Conservation (phyloP, 2,113 vertebrate genomes). For the Cygnus atratus region DNA sequence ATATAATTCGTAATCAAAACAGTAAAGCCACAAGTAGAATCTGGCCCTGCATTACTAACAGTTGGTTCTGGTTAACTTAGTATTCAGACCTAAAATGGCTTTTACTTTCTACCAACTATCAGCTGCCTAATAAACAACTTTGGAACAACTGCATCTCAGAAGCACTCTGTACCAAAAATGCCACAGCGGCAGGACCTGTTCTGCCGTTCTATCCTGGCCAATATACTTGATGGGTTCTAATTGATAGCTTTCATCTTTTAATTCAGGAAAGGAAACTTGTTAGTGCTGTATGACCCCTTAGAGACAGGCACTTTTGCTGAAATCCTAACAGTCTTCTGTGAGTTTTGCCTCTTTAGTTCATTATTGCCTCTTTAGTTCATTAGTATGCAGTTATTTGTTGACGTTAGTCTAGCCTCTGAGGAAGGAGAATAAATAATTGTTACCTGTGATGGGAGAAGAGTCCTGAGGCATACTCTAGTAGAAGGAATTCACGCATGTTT, state of each 20-base stretch:
- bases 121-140: background rate
- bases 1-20: background rate
- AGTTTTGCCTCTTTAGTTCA: background rate
- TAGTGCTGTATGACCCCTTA: background rate
- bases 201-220: background rate
- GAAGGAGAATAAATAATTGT: background rate
- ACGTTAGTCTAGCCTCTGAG: background rate
- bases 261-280: background rate
- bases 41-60: fast-evolving
- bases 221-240: background rate
- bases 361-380: background rate
- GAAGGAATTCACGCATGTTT: constrained; percentile 95
- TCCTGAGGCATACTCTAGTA: constrained; percentile 93
- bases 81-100: background rate
- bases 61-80: background rate
- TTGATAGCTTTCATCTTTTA: background rate
- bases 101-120: background rate
- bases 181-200: background rate
- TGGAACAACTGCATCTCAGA: background rate
- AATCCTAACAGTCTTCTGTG: background rate
- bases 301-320: background rate
- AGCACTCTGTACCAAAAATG: background rate
- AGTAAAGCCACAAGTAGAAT: background rate
- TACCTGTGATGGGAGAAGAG: constrained; percentile 97
- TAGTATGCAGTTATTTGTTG: background rate